These are phyloP conservation scores for Ictalurus punctatus DNA, from an alignment of 2,113 vertebrate genomes.

Conservation along the genomic window DNA sequence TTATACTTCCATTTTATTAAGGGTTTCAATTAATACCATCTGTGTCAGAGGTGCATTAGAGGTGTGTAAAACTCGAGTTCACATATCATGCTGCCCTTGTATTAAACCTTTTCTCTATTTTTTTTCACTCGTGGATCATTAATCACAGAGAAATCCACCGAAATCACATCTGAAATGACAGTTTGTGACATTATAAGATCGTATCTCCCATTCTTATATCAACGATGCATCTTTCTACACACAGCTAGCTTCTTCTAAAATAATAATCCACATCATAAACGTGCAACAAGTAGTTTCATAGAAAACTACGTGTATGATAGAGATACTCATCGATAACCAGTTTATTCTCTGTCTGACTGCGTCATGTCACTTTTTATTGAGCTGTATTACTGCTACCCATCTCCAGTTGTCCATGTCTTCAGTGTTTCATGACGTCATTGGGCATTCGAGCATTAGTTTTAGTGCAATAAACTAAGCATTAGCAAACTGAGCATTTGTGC, in stretches of 20 bases:
- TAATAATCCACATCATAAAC: neutral
- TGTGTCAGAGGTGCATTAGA: neutral
- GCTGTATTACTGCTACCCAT: neutral
- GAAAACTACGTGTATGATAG: neutral
- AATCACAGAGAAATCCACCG: neutral
- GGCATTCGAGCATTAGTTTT: neutral
- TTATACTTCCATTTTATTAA: neutral
- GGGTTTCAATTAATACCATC: slow-evolving; percentile 1
- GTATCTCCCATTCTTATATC: neutral
- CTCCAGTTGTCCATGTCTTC: neutral
- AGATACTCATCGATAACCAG: neutral
- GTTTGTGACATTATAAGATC: neutral
- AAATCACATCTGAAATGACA: neutral
- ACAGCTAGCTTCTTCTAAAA: neutral
- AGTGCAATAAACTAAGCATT: neutral
- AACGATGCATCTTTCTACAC: neutral
- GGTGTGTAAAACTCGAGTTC: neutral
- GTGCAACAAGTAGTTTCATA: neutral
- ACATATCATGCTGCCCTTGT: neutral
- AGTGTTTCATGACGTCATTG: neutral
- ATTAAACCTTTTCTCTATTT: neutral
- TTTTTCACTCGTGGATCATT: neutral
- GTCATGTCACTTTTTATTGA: neutral
- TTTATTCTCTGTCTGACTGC: neutral
- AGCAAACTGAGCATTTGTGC: neutral